Base-by-base conservation (phyloP, 2,797 vertebrate species). In the Nyctibius grandis region DNA sequence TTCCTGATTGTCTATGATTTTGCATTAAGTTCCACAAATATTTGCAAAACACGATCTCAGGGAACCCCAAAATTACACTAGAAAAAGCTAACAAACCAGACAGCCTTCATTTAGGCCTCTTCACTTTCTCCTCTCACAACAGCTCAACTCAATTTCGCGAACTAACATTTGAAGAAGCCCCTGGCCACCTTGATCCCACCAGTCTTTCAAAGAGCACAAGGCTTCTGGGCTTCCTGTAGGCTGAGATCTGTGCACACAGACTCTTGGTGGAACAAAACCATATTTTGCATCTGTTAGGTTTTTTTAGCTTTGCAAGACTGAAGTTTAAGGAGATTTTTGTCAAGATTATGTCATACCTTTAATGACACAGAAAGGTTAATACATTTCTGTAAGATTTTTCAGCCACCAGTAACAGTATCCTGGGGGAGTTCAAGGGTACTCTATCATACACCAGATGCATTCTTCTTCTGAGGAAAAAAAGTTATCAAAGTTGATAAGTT, bases 201-300 rank as follows among this genome's bases (percentile, higher is more conserved):
- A 16, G 28, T 21, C 48, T 48, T 31, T 36, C 45, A 16, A 54
- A 48, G 3, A 84, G 16, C 47, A 67, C 7, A 36, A 12, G 33
- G 12, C 20, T 29, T 5, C 18, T 21, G 15, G 23, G 12, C 8
- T 51, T 59, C 70, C 9, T 14, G 13, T 9, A 15, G n/a, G 16
- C 12, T n/a, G n/a, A 73, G 23, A 80, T 0, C 28, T n/a, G 12
- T 15, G 13, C 22, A 33, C 5, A 8, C 2, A 53, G 8, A 8
- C 21, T 65, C 45, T 5, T 8, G 12, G 44, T 23, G 34, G 31
- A 87, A 69, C 23, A 73, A 61, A 73, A 57, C 1, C 0, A 0
- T 8, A 45, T 20, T 89, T n/a, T 0, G 0, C 0, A 3, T 10
- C 33, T 50, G 9, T 6, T 14, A 29, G 3, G 2, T 31, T 21